Conservation (phyloP, 2,888 invertebrate species). For the Drosophila mimetica region DNA sequence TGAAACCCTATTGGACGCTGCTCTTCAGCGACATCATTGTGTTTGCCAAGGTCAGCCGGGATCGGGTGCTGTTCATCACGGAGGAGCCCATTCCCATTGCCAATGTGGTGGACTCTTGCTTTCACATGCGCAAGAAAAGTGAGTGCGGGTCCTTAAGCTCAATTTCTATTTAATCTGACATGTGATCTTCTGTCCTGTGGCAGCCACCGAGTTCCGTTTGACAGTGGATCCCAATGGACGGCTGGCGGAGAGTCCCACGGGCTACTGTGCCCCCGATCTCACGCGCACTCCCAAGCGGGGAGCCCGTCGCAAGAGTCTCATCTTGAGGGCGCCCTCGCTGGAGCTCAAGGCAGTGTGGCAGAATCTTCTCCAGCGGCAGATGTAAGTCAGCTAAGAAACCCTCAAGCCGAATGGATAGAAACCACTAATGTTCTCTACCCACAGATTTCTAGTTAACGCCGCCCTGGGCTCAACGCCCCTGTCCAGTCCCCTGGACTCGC, state of each 20-base stretch:
- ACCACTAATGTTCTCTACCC: background rate
- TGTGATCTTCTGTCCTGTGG: too few relatives aligned
- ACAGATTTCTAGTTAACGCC: constrained; percentile 92
- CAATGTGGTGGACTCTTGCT: constrained; percentile 92
- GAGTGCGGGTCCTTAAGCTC: constrained; percentile 54
- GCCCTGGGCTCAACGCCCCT: constrained; percentile 91
- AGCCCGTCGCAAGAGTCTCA: constrained; percentile 88
- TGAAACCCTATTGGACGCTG: constrained; percentile 93
- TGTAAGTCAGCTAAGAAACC: constrained; percentile 86
- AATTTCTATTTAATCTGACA: background rate
- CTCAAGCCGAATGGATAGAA: background rate
- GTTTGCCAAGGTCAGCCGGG: constrained; percentile 93
- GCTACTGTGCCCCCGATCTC: constrained; percentile 89
- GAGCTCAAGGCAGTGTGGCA: constrained; percentile 96
- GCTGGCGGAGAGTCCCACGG: constrained; percentile 89
- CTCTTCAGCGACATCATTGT: constrained; percentile 93
- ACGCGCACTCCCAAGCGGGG: constrained; percentile 87
- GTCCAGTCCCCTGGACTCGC: constrained; percentile 93
- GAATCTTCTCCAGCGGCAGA: constrained; percentile 93
- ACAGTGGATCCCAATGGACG: constrained; percentile 88
- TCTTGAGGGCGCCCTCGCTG: constrained; percentile 91
- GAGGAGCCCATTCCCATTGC: constrained; percentile 93
- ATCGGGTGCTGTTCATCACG: constrained; percentile 93
- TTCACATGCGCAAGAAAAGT: constrained; percentile 94
- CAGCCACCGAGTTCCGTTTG: constrained; percentile 94